Base-by-base conservation (phyloP, 2,797 vertebrate genomes). In the Sebastes iracundus region DNA sequence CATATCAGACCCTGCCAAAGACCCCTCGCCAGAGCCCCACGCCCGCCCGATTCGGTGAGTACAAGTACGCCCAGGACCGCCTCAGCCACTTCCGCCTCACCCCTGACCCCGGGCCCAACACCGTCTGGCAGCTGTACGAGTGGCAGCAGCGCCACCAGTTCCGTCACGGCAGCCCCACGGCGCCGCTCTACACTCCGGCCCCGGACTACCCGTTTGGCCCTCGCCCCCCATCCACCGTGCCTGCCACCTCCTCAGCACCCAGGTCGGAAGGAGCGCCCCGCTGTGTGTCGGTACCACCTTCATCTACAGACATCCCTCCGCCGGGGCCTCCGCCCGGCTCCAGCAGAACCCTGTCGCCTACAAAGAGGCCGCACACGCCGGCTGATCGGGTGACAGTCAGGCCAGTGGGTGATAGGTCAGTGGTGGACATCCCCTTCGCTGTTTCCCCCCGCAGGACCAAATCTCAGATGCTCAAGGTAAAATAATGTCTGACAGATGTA, bases 111-210 rank as follows among this genome's bases (percentile, higher is more conserved):
- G 97, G 97, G 30, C 96, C 97, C 95, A 96, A 94, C 82, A 97
- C 96, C 0, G 97, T 97, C 52, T 98, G 96, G 97, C 97, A 98
- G 90, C 95, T 99, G 0, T 99, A 98, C 0, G 98, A 99, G 89
- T 99, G 98, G 98, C 98, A 99, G 94, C 98, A 99, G 94, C 94
- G 98, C 14, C 98, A 98, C 87, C 97, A 97, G 77, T 99, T 96
- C 90, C 97, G 98, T 4, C 97, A 98, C 0, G 98, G 98, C 88
- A 99, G 97, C 90, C 97, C 98, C 80, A 98, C 98, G 0, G 98
- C 97, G 0, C 97, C 97, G 0, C 91, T 98, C 59, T 97, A 97
- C 66, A 93, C 93, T 0, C 94, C 96, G 1, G 96, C 97, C 13
- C 96, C 97, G 0, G 97, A 98, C 65, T 96, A 97, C 79, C 88